Evolutionary conservation across 2,888 invertebrate genomes (phyloP).

Genomic region (Druceiella hillmani): DNA sequence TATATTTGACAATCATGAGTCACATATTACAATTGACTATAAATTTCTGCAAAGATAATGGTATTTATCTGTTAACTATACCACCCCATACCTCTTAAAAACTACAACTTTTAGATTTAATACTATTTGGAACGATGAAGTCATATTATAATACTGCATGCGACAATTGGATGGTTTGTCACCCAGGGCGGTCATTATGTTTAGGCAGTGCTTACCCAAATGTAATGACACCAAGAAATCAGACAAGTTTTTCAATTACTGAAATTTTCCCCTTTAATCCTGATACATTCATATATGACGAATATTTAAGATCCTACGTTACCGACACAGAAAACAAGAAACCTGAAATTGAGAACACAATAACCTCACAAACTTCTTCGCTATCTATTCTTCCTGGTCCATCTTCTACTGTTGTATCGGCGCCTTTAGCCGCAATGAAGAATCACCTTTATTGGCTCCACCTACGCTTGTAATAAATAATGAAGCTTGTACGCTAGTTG

Average conservation of each 20-base stretch:
- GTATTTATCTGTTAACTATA: conserved; percentile 31
- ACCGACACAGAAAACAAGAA: conserved; percentile 19
- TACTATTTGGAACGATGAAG: conserved; percentile 28
- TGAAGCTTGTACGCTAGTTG: too few relatives aligned
- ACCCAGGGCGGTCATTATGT: conserved; percentile 29
- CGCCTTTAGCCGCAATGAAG: too few relatives aligned
- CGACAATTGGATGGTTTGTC: conserved; percentile 27
- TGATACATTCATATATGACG: conserved; percentile 27
- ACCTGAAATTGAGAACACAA: conserved; percentile 7
- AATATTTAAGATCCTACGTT: conserved; percentile 24
- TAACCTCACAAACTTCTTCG: too few relatives aligned
- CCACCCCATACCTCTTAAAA: too few relatives aligned
- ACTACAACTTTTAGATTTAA: conserved; percentile 30
- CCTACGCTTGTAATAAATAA: too few relatives aligned
- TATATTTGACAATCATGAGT: conserved; percentile 29
- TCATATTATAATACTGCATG: conserved; percentile 21
- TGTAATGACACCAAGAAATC: conserved; percentile 23
- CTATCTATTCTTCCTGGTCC: too few relatives aligned
- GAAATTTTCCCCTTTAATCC: conserved; percentile 30
- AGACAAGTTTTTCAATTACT: conserved; percentile 25
- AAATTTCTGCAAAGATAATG: conserved; percentile 30
- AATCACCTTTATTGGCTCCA: too few relatives aligned
- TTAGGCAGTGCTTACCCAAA: conserved; percentile 24
- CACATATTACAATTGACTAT: conserved; percentile 27
- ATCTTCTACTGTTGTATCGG: too few relatives aligned